Conservation (phyloP, 1,140 invertebrate genomes). For the Sminthurinus signatus region DNA sequence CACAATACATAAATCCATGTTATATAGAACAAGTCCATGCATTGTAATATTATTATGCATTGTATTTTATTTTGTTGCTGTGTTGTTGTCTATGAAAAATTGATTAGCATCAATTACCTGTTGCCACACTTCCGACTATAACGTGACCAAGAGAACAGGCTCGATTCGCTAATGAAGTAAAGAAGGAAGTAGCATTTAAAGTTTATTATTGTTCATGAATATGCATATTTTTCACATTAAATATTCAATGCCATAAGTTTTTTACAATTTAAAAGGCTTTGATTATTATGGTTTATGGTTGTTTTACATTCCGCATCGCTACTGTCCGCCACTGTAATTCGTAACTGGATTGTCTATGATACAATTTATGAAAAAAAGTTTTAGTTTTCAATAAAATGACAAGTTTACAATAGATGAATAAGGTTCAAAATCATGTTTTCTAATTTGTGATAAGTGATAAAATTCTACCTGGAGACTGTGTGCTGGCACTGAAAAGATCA, state of each 20-base stretch:
- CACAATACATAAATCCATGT: too few relatives aligned
- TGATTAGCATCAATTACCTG: too few relatives aligned
- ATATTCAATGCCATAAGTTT: neutral
- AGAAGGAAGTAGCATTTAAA: neutral
- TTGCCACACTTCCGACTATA: constrained; percentile 59
- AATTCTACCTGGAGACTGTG: constrained; percentile 54
- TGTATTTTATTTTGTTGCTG: too few relatives aligned
- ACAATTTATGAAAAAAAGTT: neutral
- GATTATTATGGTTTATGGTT: too few relatives aligned
- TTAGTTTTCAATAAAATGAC: neutral
- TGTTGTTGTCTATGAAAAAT: too few relatives aligned
- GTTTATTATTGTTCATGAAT: neutral
- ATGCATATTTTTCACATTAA: neutral
- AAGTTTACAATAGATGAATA: neutral
- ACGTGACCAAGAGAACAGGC: constrained; percentile 62
- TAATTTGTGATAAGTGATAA: neutral
- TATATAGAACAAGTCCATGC: too few relatives aligned
- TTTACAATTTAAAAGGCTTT: too few relatives aligned
- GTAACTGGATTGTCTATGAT: constrained; percentile 59
- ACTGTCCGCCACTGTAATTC: constrained; percentile 59
- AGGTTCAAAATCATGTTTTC: neutral
- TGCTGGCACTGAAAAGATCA: constrained; percentile 68
- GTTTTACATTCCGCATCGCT: constrained; percentile 43
- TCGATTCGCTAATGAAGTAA: constrained; percentile 40
- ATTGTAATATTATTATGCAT: too few relatives aligned